Evolutionary conservation across 2,888 invertebrate genomes (phyloP), one percentile per base, ranked within the genome.

Genomic region (Tetranychus piercei): DNA sequence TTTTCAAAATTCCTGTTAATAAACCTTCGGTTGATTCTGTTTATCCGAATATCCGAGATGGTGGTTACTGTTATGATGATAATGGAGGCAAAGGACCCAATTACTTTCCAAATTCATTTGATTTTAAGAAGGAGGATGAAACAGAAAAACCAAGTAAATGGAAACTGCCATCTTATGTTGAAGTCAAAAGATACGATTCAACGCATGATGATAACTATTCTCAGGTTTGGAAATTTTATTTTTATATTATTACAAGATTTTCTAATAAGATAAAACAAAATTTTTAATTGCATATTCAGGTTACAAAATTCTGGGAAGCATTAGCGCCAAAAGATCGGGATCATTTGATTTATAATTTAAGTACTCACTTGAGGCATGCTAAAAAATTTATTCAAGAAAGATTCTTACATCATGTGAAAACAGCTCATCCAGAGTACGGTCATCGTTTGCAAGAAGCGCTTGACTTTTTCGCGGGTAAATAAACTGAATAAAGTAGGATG

Each of bases 91-190:
- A 89, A 34, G 89, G 90, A 6, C 96, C 96, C 7, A 96, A 96
- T 83, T 97, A 97, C 82, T 93, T 88, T 85, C 97, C 97, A 0
- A 97, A 97, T 85, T 94, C 94, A 78, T 97, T 95, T 84, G 44
- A 96, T 95, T 0, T 94, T 95, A 0, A n/a, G 9, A n/a, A 20
- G 20, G 76, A 78, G 44, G 87, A 88, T 78, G 79, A 81, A 74
- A 65, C 74, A 7, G 71, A 74, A 74, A 45, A 44, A 71, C 87
- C 87, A 77, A 87, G 88, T 0, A 84, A 87, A 2, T 89, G 88
- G 1, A 86, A 86, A 78, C 83, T 86, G 65, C 86, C 87, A 2
- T 84, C 45, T 15, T n/a, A 71, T 18, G 44, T 34, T 20, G 71
- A 43, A 45, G 45, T 71, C 44, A 34, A 71, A 79, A 87, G 84